These are phyloP conservation scores for Lagorchestes hirsutus DNA, from an alignment of 2,797 vertebrate species.

Conservation along the genomic window DNA sequence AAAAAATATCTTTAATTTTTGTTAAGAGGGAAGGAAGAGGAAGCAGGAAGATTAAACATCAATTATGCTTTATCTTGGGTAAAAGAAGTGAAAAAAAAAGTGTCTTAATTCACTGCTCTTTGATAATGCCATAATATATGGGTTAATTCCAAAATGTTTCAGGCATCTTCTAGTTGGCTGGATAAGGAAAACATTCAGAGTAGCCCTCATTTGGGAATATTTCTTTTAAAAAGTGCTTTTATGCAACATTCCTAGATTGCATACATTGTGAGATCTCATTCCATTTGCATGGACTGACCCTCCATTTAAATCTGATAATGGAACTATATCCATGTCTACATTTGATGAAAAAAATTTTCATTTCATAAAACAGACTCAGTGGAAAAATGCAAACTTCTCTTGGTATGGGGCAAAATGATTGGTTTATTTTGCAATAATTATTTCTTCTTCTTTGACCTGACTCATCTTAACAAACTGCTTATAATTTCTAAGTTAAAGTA, in stretches of 20 bases:
- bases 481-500: slow-evolving; percentile 58
- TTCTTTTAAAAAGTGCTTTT: slow-evolving; percentile 43
- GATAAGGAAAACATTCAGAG: slow-evolving; percentile 1
- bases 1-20: slow-evolving; percentile 25
- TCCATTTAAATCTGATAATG: slow-evolving; percentile 36
- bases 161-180: background rate
- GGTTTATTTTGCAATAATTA: slow-evolving; percentile 51
- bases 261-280: slow-evolving; percentile 29
- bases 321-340: slow-evolving; percentile 53
- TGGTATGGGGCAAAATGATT: slow-evolving; percentile 68
- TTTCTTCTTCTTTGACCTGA: slow-evolving; percentile 57
- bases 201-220: background rate
- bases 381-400: slow-evolving; percentile 63
- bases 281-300: background rate
- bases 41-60: slow-evolving; percentile 60
- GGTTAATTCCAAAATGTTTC: background rate
- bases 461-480: slow-evolving; percentile 34
- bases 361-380: slow-evolving; percentile 38
- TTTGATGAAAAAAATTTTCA: slow-evolving; percentile 59
- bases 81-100: background rate
- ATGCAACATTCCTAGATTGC: background rate
- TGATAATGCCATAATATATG: slow-evolving; percentile 34
- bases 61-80: slow-evolving; percentile 47
- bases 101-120: slow-evolving; percentile 1
- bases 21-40: slow-evolving; percentile 45